A percentile compares a stretch with the other conserved stretches of the same genome.
Conservation (phyloP, 2,888 invertebrate genomes). For the Yponomeuta plumbellus region DNA sequence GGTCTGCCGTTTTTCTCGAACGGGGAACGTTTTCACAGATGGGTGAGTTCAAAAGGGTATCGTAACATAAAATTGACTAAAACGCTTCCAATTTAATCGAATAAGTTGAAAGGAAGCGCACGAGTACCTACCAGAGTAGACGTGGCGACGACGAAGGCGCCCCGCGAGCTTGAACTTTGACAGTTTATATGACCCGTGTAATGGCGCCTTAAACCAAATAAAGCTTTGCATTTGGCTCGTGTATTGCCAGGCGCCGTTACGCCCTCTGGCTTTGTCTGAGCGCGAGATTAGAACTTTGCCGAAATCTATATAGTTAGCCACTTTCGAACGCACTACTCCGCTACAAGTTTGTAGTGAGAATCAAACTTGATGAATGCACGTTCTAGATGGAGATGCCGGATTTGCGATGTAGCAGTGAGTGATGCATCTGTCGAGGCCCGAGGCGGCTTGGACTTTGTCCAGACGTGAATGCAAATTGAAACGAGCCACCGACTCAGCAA, state of each 20-base stretch:
- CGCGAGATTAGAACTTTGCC: slow-evolving; percentile 51
- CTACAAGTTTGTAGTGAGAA: neutral
- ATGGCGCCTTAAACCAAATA: slow-evolving; percentile 73
- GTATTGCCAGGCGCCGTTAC: slow-evolving; percentile 43
- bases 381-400: slow-evolving; percentile 1
- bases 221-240: slow-evolving; percentile 68
- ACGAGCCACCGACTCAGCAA: slow-evolving; percentile 41
- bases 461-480: slow-evolving; percentile 60
- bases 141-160: slow-evolving; percentile 25
- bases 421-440: slow-evolving; percentile 54
- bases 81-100: slow-evolving; percentile 45
- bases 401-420: slow-evolving; percentile 30
- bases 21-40: slow-evolving; percentile 17
- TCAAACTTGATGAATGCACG: slow-evolving; percentile 4
- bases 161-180: slow-evolving; percentile 64
- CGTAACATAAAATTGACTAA: slow-evolving; percentile 43
- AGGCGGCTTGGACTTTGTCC: slow-evolving; percentile 51
- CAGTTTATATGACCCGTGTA: slow-evolving; percentile 76
- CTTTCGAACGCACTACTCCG: neutral
- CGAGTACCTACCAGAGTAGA: neutral
- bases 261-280: slow-evolving; percentile 56
- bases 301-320: neutral
- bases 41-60: slow-evolving; percentile 34
- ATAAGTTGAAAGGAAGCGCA: slow-evolving; percentile 32
- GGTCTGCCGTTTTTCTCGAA: neutral